phyloP scores from a whole-genome alignment of 1,140 invertebrate species.

The Brachionus paranguensis region DNA sequence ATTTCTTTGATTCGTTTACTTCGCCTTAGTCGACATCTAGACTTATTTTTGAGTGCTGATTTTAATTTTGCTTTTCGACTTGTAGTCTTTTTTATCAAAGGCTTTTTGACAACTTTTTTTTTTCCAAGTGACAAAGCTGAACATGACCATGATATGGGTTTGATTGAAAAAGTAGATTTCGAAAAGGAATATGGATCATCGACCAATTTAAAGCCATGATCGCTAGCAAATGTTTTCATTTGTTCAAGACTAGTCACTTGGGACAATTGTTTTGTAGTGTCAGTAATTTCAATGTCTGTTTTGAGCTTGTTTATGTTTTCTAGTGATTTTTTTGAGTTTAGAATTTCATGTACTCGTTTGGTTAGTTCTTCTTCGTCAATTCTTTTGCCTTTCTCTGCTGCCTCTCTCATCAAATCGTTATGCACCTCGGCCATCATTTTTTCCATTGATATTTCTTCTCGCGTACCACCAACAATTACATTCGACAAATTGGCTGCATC shows the following conservation, averaged over 20 bases:
- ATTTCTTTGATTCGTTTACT: not conserved
- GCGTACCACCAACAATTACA: not conserved
- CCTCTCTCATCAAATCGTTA: not conserved
- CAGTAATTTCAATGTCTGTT: not conserved
- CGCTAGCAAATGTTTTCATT: not conserved
- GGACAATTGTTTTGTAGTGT: not conserved
- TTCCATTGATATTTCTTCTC: constrained; percentile 37
- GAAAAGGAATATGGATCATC: not conserved
- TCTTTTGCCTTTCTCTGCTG: not conserved
- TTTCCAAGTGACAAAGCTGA: not conserved
- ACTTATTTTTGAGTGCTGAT: not conserved
- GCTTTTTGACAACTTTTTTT: not conserved
- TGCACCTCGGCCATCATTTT: constrained; percentile 31
- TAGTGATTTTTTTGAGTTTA: not conserved
- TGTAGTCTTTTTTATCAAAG: not conserved
- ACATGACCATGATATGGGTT: no score
- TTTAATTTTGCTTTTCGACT: not conserved
- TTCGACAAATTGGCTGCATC: not conserved
- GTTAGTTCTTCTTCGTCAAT: not conserved
- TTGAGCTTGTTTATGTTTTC: not conserved
- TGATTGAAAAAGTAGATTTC: not conserved
- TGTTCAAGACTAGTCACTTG: not conserved
- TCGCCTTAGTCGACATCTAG: not conserved
- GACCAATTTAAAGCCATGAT: not conserved
- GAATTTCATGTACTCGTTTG: constrained; percentile 17